Evolutionary conservation across 2,888 invertebrate species (phyloP), one percentile per base, ranked within the genome.

Genomic region (Cyclophora punctaria): DNA sequence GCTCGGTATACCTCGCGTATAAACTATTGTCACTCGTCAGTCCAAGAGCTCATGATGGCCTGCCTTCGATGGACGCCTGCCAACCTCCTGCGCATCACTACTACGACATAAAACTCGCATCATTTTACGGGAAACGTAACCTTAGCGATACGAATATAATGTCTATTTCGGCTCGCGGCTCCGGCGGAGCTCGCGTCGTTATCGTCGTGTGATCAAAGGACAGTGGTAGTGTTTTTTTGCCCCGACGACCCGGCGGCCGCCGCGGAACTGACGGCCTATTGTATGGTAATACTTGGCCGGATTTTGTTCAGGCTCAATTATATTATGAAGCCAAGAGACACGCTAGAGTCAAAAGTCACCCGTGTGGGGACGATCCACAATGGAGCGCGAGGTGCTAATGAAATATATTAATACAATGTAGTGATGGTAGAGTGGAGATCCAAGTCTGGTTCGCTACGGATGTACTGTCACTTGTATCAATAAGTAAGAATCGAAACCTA

Each of bases 271-370:
- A 78, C 80, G 50, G 73, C 72, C 86, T 78, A 88, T 88, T 88
- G 87, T 88, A 88, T 88, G 88, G 78, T 87, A 88, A 88, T 88
- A 75, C 77, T 70, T 73, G 81, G 73, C 83, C 84, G 88, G 86
- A 87, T 87, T 88, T 85, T 75, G 85, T 87, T 84, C 79, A 83
- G 71, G 82, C 85, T 80, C 87, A 88, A 88, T 87, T 88, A 88
- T 83, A 87, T 86, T 86, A 87, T 84, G 86, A 84, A 84, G 86
- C 84, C 83, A 79, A 80, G 80, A 75, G 80, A 78, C 76, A 80
- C 74, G 72, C 4, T 79, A 78, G 77, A 87, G 86, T 85, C 86
- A 88, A 87, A 86, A 85, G 87, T 86, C 86, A 86, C 78, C 79
- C 74, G 75, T 68, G 37, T 37, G 37, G 37, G 37, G 37, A 37